Conservation (phyloP, 2,888 invertebrate species). For the Omphaloscelis lunosa region DNA sequence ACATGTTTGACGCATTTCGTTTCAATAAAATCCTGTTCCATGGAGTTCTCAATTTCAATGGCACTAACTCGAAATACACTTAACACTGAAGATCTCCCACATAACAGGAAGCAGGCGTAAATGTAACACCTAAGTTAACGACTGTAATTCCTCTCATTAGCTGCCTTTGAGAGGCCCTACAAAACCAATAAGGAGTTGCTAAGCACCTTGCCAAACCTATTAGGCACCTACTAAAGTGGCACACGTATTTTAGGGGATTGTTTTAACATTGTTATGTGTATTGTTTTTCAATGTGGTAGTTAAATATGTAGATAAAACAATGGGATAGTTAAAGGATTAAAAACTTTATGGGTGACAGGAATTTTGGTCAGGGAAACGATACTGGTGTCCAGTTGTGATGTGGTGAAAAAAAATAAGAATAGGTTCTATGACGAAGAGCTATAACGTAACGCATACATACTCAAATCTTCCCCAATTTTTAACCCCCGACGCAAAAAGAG, state of each 20-base stretch:
- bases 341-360: background rate
- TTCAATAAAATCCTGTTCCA: background rate
- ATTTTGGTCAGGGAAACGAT: background rate
- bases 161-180: conserved; percentile 44
- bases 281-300: conserved; percentile 23
- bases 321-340: background rate
- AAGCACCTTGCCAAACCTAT: conserved; percentile 49
- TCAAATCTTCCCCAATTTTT: no score
- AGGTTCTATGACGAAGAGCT: no score
- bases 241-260: conserved; percentile 37
- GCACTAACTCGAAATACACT: conserved; percentile 14
- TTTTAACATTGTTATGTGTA: conserved; percentile 18
- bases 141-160: conserved; percentile 58
- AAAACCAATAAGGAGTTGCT: conserved; percentile 56
- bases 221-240: conserved; percentile 17
- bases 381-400: no score
- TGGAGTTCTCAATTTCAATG: conserved; percentile 23
- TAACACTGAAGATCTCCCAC: conserved; percentile 18
- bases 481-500: no score
- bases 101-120: conserved; percentile 8
- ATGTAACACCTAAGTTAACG: conserved; percentile 45
- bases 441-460: no score
- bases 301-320: background rate
- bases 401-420: no score
- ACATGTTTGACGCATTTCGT: background rate